Conservation (phyloP, 2,888 invertebrate genomes). For the Patella pellucida region DNA sequence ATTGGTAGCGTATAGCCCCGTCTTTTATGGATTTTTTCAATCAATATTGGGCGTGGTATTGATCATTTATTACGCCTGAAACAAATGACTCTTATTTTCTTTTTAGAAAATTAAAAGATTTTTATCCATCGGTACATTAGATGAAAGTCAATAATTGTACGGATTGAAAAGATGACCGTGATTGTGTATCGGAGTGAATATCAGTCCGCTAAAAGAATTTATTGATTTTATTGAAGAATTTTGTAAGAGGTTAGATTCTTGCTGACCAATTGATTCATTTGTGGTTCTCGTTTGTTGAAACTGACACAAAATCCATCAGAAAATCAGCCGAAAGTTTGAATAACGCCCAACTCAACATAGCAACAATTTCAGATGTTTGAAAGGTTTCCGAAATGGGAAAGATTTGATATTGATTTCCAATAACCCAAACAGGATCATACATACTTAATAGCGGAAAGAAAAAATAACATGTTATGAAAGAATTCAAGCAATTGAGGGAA, state of each 20-base stretch:
- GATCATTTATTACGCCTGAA: too few relatives aligned
- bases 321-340: neutral
- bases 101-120: too few relatives aligned
- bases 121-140: too few relatives aligned
- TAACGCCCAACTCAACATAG: neutral
- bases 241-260: neutral
- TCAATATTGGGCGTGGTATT: too few relatives aligned
- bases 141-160: too few relatives aligned
- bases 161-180: too few relatives aligned
- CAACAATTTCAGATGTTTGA: slow-evolving; percentile 7
- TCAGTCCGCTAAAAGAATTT: neutral
- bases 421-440: neutral
- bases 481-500: too few relatives aligned
- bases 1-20: too few relatives aligned
- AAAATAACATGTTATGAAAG: too few relatives aligned
- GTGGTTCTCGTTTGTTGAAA: slow-evolving; percentile 3
- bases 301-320: slow-evolving; percentile 9
- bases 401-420: neutral
- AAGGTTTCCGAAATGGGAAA: neutral
- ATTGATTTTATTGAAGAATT: slow-evolving; percentile 11
- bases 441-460: neutral
- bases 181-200: too few relatives aligned
- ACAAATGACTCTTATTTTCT: too few relatives aligned
- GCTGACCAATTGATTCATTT: slow-evolving; percentile 9
- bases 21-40: too few relatives aligned